phyloP scores from a whole-genome alignment of 2,797 vertebrate species.

The Paguma larvata region DNA sequence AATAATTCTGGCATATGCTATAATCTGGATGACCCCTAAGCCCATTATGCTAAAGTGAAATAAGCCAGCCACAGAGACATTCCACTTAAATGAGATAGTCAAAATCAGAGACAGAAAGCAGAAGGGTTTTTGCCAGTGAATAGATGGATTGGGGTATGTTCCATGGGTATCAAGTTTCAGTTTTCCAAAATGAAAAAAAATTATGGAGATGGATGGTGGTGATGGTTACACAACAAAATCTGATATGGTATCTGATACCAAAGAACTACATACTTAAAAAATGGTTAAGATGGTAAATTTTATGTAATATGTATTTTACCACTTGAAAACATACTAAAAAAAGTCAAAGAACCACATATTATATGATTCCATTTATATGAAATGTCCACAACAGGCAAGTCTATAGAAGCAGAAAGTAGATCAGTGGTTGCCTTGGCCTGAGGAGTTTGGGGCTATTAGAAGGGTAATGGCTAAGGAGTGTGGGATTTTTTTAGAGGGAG shows the following conservation, averaged over 20 bases:
- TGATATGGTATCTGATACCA: not conserved
- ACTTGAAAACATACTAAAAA: slow-evolving; percentile 10
- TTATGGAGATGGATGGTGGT: not conserved
- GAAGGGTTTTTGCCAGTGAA: not conserved
- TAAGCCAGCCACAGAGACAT: not conserved
- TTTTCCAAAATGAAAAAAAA: slow-evolving; percentile 3
- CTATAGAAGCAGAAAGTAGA: not conserved
- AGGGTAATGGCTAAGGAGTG: not conserved
- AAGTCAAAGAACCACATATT: not conserved
- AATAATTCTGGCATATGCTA: not conserved
- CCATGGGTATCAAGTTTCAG: not conserved
- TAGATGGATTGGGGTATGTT: not conserved
- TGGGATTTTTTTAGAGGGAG: not conserved
- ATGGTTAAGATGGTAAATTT: not conserved
- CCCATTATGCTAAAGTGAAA: not conserved
- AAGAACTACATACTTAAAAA: not conserved
- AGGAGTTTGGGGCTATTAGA: not conserved
- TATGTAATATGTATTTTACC: not conserved
- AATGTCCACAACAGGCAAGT: slow-evolving; percentile 29
- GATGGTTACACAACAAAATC: not conserved
- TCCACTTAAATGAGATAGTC: not conserved
- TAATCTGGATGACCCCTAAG: not conserved
- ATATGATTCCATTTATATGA: slow-evolving; percentile 8
- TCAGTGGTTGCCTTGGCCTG: not conserved
- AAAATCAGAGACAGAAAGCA: not conserved